Evolutionary conservation across 2,888 invertebrate genomes (phyloP).

Genomic region (Caenorhabditis sulstoni): DNA sequence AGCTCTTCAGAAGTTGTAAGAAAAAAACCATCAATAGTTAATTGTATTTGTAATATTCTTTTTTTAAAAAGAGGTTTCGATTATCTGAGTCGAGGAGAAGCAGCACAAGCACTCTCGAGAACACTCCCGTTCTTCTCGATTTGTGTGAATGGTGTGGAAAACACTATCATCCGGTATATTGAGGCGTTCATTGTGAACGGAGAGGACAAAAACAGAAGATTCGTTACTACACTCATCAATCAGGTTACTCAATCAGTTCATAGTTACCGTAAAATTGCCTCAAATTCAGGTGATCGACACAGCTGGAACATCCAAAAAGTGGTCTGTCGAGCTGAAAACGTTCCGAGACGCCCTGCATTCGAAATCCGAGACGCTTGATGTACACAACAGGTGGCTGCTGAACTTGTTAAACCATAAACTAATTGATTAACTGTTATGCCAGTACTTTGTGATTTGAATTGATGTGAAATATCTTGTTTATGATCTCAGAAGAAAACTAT

Average conservation of each 20-base stretch:
- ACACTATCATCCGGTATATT: too few relatives aligned
- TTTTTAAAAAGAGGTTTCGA: slow-evolving; percentile 54
- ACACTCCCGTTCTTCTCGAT: too few relatives aligned
- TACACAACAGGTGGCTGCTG: slow-evolving; percentile 19
- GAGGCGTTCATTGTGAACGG: too few relatives aligned
- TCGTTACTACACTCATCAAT: background rate
- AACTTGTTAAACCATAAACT: slow-evolving; percentile 23
- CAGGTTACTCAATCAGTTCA: slow-evolving; percentile 27
- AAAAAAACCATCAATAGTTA: too few relatives aligned
- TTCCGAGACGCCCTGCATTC: slow-evolving; percentile 16
- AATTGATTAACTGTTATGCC: slow-evolving; percentile 2
- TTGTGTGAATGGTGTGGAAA: too few relatives aligned
- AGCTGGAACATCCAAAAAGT: slow-evolving; percentile 43
- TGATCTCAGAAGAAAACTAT: too few relatives aligned
- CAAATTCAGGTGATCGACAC: slow-evolving; percentile 33
- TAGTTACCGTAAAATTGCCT: too few relatives aligned
- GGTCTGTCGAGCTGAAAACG: slow-evolving; percentile 29
- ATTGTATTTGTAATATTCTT: too few relatives aligned
- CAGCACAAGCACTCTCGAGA: too few relatives aligned
- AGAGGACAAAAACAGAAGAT: too few relatives aligned
- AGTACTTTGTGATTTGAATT: slow-evolving; percentile 4
- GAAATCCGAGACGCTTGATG: slow-evolving; percentile 16
- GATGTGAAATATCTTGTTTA: slow-evolving; percentile 11
- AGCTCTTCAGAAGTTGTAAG: slow-evolving; percentile 38
- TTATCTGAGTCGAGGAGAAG: slow-evolving; percentile 15